Base-by-base conservation (phyloP, 2,888 invertebrate genomes). In the Mythimna loreyi region DNA sequence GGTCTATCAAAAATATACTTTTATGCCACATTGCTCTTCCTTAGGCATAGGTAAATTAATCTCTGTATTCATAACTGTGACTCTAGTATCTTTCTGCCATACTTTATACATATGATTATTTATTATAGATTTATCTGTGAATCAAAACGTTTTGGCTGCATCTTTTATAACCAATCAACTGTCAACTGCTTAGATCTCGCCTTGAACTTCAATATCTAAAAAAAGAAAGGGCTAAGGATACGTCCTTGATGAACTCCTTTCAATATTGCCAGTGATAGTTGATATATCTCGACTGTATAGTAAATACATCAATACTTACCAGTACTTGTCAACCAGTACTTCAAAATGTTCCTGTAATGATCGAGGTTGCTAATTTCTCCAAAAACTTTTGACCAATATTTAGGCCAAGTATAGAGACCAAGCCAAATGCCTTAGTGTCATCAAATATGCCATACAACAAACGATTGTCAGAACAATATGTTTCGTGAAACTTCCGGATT, bases 341-440 rank as follows among this genome's bases (percentile, higher is more conserved):
- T 40, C 16, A 16, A 40, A 40, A 40, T 40, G 16, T 16, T 40
- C 6, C 40, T n/a, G 43, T 45, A n/a, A 45, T 45, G 7, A 45
- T 45, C 43, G 5, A n/a, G 19, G 8, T 45, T n/a, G n/a, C 7
- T 7, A n/a, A 8, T n/a, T 45, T 8, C 43, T 45, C 43, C n/a
- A 45, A 45, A 45, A 45, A n/a, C 7, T 8, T 45, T n/a, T 45
- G 0, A 2, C 19, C 33, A 47, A 47, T 33, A 28, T 28, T 40
- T 52, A 40, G 6, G 16, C 40, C 40, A 40, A 40, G 5, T 28
- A 23, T 21, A 23, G 11, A 55, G 62, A 53, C 43, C 53, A 49
- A 13, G n/a, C 59, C 28, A 49, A 72, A 74, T 19, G 59, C 66
- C 59, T 56, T 47, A 43, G 21, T 33, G 11, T 3, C 21, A 33